A percentile compares a stretch with the other conserved stretches of the same genome.
Conservation (phyloP, 2,888 invertebrate species). For the Camptogramma bilineatum region DNA sequence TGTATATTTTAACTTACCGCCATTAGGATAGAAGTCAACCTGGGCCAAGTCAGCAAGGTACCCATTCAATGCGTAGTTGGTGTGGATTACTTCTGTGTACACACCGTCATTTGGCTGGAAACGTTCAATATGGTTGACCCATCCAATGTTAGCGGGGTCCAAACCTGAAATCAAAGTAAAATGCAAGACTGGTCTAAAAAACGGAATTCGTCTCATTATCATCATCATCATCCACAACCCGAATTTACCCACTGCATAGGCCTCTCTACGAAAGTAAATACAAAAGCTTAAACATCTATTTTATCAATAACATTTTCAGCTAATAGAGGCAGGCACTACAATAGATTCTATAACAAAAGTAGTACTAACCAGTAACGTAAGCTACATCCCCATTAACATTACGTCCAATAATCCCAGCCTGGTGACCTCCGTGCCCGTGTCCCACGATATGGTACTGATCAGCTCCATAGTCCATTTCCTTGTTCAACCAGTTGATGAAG, state of each 20-base stretch:
- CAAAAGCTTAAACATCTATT: too few species aligned
- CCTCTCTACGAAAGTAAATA: too few species aligned
- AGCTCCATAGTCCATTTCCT: conserved; percentile 49
- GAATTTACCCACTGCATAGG: too few species aligned
- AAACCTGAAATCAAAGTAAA: conserved; percentile 51
- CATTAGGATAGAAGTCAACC: conserved; percentile 71
- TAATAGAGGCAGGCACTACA: too few species aligned
- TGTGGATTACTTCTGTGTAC: conserved; percentile 72
- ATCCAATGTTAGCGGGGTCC: conserved; percentile 67
- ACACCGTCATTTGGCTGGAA: conserved; percentile 60
- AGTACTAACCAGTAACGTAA: conserved; percentile 65
- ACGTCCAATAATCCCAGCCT: conserved; percentile 67
- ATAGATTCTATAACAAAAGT: too few species aligned
- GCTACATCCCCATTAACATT: conserved; percentile 58
- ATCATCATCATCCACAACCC: too few species aligned
- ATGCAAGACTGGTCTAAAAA: too few species aligned
- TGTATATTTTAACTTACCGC: conserved; percentile 54
- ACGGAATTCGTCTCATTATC: too few species aligned
- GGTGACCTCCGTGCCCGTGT: conserved; percentile 68
- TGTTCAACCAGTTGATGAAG: conserved; percentile 67
- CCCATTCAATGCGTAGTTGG: conserved; percentile 66
- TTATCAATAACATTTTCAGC: too few species aligned
- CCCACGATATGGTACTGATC: conserved; percentile 66
- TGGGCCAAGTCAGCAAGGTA: conserved; percentile 61
- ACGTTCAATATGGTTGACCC: conserved; percentile 62